Conservation (phyloP, 2,888 invertebrate genomes). For the Branchipolynoe longqiensis region DNA sequence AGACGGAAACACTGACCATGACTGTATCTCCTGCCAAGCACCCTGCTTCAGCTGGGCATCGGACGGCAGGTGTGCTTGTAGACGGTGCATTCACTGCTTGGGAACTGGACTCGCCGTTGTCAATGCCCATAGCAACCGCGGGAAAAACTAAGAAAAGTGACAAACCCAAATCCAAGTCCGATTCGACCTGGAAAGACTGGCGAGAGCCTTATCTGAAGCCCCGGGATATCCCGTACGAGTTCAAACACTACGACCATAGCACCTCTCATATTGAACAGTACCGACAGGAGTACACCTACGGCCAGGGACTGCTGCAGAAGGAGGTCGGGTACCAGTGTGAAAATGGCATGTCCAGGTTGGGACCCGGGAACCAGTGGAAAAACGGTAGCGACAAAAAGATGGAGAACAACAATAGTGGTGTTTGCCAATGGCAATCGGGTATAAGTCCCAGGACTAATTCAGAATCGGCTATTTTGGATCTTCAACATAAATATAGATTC, state of each 20-base stretch:
- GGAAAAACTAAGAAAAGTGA: background rate
- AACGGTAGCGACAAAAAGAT: background rate
- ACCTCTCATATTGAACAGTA: constrained; percentile 55
- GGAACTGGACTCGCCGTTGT: background rate
- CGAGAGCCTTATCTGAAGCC: constrained; percentile 23
- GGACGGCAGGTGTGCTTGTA: background rate
- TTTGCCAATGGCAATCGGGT: constrained; percentile 28
- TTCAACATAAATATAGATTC: constrained; percentile 46
- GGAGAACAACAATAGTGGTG: background rate
- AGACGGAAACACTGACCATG: too few relatives aligned
- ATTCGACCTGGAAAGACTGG: constrained; percentile 30
- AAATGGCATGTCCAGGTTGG: background rate
- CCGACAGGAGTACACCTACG: constrained; percentile 56
- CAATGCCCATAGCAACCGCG: background rate
- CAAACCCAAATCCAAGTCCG: background rate
- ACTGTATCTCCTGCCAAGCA: background rate
- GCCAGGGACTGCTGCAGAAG: constrained; percentile 20
- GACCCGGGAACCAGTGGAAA: background rate
- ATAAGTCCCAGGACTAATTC: constrained; percentile 10
- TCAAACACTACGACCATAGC: constrained; percentile 40
- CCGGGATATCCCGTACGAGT: constrained; percentile 35
- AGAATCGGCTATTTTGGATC: constrained; percentile 39
- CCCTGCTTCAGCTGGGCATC: background rate
- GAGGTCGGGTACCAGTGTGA: background rate
- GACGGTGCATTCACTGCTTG: constrained; percentile 15